Conservation (phyloP, 2,113 vertebrate genomes). For the Halichoeres trimaculatus region DNA sequence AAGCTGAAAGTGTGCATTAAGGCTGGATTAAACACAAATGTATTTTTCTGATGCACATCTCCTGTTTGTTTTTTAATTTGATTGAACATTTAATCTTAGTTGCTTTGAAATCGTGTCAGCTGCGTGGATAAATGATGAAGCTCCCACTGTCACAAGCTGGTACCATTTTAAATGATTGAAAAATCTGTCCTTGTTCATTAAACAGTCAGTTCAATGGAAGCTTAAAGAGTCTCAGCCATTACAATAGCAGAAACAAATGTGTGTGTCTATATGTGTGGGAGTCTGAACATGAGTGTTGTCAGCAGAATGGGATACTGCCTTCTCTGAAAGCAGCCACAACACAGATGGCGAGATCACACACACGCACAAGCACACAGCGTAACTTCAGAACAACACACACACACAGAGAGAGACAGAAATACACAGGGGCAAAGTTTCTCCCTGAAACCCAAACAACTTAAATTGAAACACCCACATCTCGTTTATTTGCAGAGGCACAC, state of each 20-base stretch:
- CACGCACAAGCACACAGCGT: not conserved
- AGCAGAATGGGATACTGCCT: slow-evolving; percentile 39
- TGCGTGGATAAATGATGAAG: not conserved
- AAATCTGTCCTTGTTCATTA: slow-evolving; percentile 23
- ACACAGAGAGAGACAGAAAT: slow-evolving; percentile 12
- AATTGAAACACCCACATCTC: not conserved
- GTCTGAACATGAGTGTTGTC: slow-evolving; percentile 23
- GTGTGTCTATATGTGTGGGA: not conserved
- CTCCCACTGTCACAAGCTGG: slow-evolving; percentile 25
- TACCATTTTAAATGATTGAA: slow-evolving; percentile 13
- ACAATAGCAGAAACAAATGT: not conserved
- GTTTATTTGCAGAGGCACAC: not conserved
- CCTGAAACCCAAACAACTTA: not conserved
- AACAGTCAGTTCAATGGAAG: not conserved
- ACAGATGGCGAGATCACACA: slow-evolving; percentile 49
- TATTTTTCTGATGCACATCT: too few relatives aligned
- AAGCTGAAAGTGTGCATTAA: not conserved
- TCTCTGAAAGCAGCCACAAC: slow-evolving; percentile 47
- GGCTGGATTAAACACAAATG: not conserved
- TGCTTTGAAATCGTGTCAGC: too few relatives aligned
- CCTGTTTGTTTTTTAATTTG: not conserved
- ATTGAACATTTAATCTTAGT: too few relatives aligned
- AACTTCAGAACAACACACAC: not conserved
- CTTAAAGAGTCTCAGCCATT: slow-evolving; percentile 3
- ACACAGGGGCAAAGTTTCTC: slow-evolving; percentile 1